Percentiles rank a stretch among this genome's conserved stretches.
Conservation (phyloP, 2,888 invertebrate species). For the Dendrolimus houi region DNA sequence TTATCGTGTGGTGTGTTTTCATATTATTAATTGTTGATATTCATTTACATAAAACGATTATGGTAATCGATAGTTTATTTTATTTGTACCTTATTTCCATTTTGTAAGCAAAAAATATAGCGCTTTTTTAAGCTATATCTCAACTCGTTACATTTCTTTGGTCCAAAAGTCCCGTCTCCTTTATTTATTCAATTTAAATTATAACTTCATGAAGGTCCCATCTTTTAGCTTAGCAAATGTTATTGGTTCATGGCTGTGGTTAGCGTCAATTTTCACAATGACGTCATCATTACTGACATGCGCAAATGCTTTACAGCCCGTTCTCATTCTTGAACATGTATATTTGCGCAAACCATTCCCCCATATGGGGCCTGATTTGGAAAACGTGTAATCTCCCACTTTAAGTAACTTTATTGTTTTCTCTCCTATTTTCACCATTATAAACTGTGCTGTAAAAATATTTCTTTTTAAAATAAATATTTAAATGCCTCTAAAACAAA, state of each 20-base stretch:
- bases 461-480: too few relatives aligned
- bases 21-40: too few relatives aligned
- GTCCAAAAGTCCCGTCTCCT: too few relatives aligned
- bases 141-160: too few relatives aligned
- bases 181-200: background rate
- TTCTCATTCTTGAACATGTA: conserved; percentile 20
- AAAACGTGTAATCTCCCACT: conserved; percentile 19
- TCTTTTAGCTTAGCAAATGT: conserved; percentile 7
- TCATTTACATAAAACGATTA: too few relatives aligned
- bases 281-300: conserved; percentile 16
- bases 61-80: too few relatives aligned
- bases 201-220: conserved; percentile 10
- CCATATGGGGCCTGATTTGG: conserved; percentile 9
- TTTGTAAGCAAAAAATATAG: too few relatives aligned
- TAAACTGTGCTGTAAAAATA: background rate
- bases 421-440: background rate
- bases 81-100: too few relatives aligned
- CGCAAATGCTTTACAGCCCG: conserved; percentile 22
- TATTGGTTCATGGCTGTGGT: conserved; percentile 21
- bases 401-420: background rate
- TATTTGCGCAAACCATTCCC: conserved; percentile 17
- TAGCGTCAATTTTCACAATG: conserved; percentile 9
- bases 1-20: too few relatives aligned
- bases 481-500: too few relatives aligned
- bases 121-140: too few relatives aligned